Base-by-base conservation (phyloP, 2,797 vertebrate species). In the Chaunax sp. region DNA sequence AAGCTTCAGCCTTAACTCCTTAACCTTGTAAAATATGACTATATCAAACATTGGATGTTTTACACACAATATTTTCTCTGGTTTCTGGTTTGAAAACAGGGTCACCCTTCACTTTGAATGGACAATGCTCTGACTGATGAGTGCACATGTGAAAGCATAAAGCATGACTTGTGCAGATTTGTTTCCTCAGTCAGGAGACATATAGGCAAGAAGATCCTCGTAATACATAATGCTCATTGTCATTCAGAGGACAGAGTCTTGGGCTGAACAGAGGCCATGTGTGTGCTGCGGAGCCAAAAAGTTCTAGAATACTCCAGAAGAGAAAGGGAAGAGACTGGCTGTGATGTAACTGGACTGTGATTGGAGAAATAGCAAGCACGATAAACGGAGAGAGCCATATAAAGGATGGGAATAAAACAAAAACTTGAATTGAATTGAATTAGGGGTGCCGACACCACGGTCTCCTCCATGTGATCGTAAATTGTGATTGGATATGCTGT, bases 181-280 rank as follows among this genome's bases (percentile, higher is more conserved):
- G 26, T 63, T 72, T 72, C 56, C 52, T 72, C 55, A 71, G 61
- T 44, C 65, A 72, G 60, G 0, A 3, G 52, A 72, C n/a, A 60
- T 33, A 44, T 33, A 44, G 44, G 45, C 54, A 63, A 53, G 56
- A 66, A 41, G 40, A 74, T 38, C 44, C 68, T 57, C 43, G 70
- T 71, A 59, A 69, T 69, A 20, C 62, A 74, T 65, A 75, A 68
- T 41, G 25, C 58, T 81, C 60, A 77, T 82, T 86, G 77, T 81
- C 68, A 78, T 83, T 83, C 72, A 43, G 67, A 80, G 35, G 75
- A 79, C 62, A 50, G 61, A 79, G 77, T 25, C 49, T 62, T 37
- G 44, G 28, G 14, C 65, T 71, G 69, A 81, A 70, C 46, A 19
- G 37, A 51, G 64, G 81, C 73, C 73, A 87, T 66, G 11, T 5